Conservation (phyloP, 2,888 invertebrate genomes). For the Aspidiotus rigidus region DNA sequence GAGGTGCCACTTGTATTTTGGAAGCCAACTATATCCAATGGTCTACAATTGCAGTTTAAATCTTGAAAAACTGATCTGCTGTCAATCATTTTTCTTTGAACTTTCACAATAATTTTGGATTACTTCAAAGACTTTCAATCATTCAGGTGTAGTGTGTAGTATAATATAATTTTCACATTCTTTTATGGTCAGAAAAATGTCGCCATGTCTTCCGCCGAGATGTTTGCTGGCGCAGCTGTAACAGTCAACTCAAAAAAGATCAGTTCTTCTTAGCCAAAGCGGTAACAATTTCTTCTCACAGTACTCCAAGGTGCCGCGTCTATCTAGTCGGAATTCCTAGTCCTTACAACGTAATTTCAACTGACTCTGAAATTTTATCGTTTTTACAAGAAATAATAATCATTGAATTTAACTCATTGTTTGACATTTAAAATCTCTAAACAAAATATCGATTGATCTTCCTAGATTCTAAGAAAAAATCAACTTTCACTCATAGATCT, state of each 20-base stretch:
- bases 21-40: no score
- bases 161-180: no score
- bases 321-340: not conserved
- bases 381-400: slow-evolving; percentile 1
- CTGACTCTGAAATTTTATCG: not conserved
- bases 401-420: slow-evolving; percentile 1
- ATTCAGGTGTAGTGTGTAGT: no score
- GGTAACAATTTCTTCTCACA: not conserved
- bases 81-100: no score
- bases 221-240: not conserved
- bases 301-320: slow-evolving; percentile 1
- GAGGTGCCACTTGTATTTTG: no score
- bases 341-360: not conserved
- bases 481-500: slow-evolving; percentile 1
- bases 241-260: not conserved
- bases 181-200: no score
- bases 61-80: no score
- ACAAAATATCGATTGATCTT: not conserved
- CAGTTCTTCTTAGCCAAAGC: not conserved
- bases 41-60: no score
- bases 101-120: no score
- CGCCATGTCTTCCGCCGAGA: not conserved
- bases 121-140: no score
- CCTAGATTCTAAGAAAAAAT: not conserved
- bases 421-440: slow-evolving; percentile 1